phyloP scores from a whole-genome alignment of 2,888 invertebrate species.

The Anodontia alba region DNA sequence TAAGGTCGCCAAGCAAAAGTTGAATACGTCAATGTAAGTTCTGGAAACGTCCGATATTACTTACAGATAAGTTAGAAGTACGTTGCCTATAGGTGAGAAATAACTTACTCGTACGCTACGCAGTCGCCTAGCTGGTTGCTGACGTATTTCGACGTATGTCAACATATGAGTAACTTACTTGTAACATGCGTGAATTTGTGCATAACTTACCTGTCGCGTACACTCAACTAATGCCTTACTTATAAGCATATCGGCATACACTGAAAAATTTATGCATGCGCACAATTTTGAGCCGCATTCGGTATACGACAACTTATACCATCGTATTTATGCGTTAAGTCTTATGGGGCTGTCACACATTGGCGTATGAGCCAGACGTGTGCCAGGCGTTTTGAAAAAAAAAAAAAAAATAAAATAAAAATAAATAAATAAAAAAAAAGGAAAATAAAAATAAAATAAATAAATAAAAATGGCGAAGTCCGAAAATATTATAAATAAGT shows the following conservation, averaged over 20 bases:
- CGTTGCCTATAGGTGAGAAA: no score
- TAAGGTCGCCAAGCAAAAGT: neutral
- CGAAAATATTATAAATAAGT: no score
- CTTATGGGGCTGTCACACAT: no score
- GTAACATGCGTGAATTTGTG: neutral
- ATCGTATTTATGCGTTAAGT: conserved; percentile 17
- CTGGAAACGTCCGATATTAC: no score
- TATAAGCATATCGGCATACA: conserved; percentile 22
- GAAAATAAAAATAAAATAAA: no score
- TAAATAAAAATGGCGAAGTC: no score
- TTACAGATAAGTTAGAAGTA: no score
- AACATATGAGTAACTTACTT: conserved; percentile 14
- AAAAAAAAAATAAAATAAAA: no score
- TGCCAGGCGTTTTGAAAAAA: no score
- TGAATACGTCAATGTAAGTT: no score
- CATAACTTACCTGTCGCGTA: conserved; percentile 1
- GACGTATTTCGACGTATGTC: conserved; percentile 19
- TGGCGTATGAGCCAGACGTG: no score
- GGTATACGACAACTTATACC: conserved; percentile 17
- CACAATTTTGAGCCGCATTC: neutral
- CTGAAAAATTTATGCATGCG: conserved; percentile 21
- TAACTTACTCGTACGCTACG: conserved; percentile 22
- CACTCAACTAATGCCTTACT: conserved; percentile 12
- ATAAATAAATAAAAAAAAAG: no score
- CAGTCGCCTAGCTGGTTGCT: neutral